phyloP scores from a whole-genome alignment of 1,140 invertebrate species.

The Frieseomelitta varia region DNA sequence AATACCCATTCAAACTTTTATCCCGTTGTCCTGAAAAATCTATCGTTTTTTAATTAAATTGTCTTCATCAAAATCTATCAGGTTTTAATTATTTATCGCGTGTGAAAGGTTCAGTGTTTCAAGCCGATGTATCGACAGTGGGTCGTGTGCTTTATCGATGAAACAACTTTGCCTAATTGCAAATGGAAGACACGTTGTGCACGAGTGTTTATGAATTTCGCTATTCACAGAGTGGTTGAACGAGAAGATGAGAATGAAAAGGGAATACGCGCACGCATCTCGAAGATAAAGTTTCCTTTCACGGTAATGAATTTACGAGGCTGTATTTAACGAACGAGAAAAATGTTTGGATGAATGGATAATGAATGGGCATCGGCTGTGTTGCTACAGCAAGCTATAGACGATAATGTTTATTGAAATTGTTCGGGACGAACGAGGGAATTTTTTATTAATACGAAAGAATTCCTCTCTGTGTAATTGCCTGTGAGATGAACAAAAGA shows the following conservation, averaged over 20 bases:
- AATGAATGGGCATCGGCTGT: not conserved
- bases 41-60: no score
- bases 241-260: not conserved
- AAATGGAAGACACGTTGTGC: not conserved
- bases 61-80: no score
- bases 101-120: not conserved
- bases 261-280: not conserved
- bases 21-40: not conserved
- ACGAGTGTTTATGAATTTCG: not conserved
- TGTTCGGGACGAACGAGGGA: not conserved
- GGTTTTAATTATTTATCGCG: not conserved
- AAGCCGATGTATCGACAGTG: not conserved
- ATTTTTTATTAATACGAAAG: not conserved
- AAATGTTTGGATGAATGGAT: not conserved
- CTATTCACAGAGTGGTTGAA: not conserved
- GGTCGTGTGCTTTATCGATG: not conserved
- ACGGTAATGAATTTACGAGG: not conserved
- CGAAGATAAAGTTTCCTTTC: not conserved
- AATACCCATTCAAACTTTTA: no score
- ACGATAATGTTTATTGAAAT: not conserved
- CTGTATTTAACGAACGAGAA: not conserved
- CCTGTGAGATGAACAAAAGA: not conserved
- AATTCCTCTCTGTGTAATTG: not conserved
- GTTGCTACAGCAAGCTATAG: not conserved
- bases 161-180: not conserved